These are phyloP conservation scores for Cichlasoma orientale DNA, from an alignment of 2,797 vertebrate genomes.

Conservation along the genomic window DNA sequence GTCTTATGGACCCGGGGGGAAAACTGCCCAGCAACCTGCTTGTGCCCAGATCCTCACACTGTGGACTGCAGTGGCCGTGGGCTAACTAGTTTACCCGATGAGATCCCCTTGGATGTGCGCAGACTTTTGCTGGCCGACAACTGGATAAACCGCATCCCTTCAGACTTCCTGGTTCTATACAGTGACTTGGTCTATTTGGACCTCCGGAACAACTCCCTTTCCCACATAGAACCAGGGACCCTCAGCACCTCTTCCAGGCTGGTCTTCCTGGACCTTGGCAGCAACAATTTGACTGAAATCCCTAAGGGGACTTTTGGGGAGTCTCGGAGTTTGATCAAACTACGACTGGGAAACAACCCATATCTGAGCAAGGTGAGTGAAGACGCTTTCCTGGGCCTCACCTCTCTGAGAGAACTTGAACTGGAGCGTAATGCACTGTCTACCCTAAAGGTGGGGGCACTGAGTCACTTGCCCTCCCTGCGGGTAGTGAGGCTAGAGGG, in stretches of 20 bases:
- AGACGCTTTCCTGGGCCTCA: slow-evolving; percentile 92
- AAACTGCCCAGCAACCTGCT: slow-evolving; percentile 89
- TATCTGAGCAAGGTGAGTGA: slow-evolving; percentile 89
- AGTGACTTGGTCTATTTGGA: slow-evolving; percentile 96
- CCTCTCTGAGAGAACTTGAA: slow-evolving; percentile 93
- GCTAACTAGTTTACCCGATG: slow-evolving; percentile 89
- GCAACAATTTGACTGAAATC: slow-evolving; percentile 95
- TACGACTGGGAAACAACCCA: slow-evolving; percentile 92
- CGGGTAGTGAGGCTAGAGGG: slow-evolving; percentile 91
- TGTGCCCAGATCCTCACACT: slow-evolving; percentile 94
- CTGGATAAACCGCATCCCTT: slow-evolving; percentile 91
- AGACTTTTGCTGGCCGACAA: slow-evolving; percentile 93
- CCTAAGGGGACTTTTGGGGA: slow-evolving; percentile 90
- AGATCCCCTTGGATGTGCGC: slow-evolving; percentile 93
- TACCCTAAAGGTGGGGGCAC: slow-evolving; percentile 86
- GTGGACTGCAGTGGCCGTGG: slow-evolving; percentile 95
- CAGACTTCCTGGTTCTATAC: slow-evolving; percentile 95
- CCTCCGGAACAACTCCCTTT: slow-evolving; percentile 94
- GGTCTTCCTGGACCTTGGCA: slow-evolving; percentile 94
- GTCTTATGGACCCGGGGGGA: slow-evolving; percentile 80
- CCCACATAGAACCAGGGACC: slow-evolving; percentile 89
- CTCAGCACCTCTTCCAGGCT: slow-evolving; percentile 93
- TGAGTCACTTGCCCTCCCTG: slow-evolving; percentile 90
- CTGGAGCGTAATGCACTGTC: slow-evolving; percentile 93
- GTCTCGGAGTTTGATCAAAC: slow-evolving; percentile 89